A percentile compares a stretch with the other conserved stretches of the same genome.
These are phyloP conservation scores for Trissoscelio sp. DNA, from an alignment of 2,888 invertebrate genomes.

Conservation along the genomic window DNA sequence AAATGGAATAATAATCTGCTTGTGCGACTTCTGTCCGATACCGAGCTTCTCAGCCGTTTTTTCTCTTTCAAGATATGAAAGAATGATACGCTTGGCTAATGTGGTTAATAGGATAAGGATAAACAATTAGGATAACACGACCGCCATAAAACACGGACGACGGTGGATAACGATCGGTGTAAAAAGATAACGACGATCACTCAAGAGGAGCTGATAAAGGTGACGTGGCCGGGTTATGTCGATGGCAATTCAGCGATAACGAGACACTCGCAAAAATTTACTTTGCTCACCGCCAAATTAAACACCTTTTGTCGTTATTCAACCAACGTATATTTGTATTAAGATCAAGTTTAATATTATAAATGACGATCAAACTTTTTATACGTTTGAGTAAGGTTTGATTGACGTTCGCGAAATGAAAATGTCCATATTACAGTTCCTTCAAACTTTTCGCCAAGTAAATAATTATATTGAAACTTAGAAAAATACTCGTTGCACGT, in stretches of 20 bases:
- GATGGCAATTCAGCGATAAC: conserved; percentile 13
- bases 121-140: conserved; percentile 36
- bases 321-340: neutral
- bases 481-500: neutral
- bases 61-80: neutral
- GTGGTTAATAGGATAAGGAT: conserved; percentile 30
- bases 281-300: conserved; percentile 4
- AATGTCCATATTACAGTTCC: neutral
- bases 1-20: conserved; percentile 29
- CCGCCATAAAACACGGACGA: conserved; percentile 21
- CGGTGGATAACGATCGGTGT: conserved; percentile 28
- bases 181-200: conserved; percentile 30
- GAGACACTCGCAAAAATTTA: conserved; percentile 2
- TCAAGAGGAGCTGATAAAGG: conserved; percentile 13
- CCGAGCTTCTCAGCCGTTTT: too few relatives aligned
- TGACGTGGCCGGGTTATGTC: conserved; percentile 22
- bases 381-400: too few relatives aligned
- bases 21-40: conserved; percentile 18
- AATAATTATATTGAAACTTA: neutral
- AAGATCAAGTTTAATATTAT: neutral
- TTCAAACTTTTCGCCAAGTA: neutral
- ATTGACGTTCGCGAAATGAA: neutral
- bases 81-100: conserved; percentile 20
- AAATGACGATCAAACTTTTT: neutral
- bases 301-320: neutral